Percentiles rank a stretch among this genome's conserved stretches.
Conservation (phyloP, 2,113 vertebrate genomes). For the Scolopax mira region DNA sequence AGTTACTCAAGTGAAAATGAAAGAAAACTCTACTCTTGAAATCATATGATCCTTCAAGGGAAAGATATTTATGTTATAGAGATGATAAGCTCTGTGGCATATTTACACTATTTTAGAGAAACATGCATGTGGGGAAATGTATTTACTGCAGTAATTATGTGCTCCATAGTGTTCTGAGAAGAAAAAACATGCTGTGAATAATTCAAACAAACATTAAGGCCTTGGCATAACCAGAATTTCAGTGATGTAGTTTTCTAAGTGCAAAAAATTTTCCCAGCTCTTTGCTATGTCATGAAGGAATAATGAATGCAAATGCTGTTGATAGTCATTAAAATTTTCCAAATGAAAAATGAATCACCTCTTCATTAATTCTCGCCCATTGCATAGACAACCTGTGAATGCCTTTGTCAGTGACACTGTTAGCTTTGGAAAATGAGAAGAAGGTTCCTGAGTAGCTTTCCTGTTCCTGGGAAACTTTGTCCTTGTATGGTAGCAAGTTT, state of each 20-base stretch:
- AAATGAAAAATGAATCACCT: constrained; percentile 74
- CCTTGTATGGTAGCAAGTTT: constrained; percentile 13
- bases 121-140: background rate
- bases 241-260: constrained; percentile 8
- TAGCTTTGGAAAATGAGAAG: constrained; percentile 21
- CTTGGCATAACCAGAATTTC: background rate
- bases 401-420: constrained; percentile 60
- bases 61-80: constrained; percentile 8
- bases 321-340: constrained; percentile 73
- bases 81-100: background rate
- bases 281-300: constrained; percentile 48
- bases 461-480: background rate
- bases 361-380: constrained; percentile 65
- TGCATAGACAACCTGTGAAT: constrained; percentile 65
- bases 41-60: background rate
- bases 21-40: background rate
- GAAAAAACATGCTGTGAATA: background rate
- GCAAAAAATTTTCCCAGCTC: constrained; percentile 7
- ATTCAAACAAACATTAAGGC: constrained; percentile 45
- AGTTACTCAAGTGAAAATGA: background rate
- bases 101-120: constrained; percentile 7
- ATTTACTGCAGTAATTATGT: constrained; percentile 34
- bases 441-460: background rate
- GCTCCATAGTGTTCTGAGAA: background rate
- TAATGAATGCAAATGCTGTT: constrained; percentile 66